Evolutionary conservation across 2,888 invertebrate genomes (phyloP), one percentile per base, ranked within the genome.

Genomic region (Zaprionus lineosus): DNA sequence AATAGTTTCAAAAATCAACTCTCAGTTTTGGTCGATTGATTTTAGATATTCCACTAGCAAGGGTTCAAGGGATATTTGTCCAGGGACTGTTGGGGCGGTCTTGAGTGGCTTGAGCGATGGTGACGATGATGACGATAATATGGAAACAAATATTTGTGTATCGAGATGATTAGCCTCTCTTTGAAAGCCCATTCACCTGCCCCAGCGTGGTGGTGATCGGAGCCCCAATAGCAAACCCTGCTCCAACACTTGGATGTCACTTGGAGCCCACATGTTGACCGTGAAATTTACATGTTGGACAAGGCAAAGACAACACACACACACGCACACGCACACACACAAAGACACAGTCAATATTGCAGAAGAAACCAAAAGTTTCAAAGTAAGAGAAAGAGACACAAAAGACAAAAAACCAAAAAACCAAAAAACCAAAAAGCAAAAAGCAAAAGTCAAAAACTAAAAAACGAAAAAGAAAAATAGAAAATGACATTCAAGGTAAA

Each of bases 201-300:
- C 52, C 50, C 44, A 39, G 14, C 7, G 21, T 16, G 39, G 46
- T 51, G 44, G 16, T 5, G 19, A 19, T 18, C 37, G 18, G n/a
- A 34, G 16, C 15, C 33, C 39, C 62, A 29, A 8, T 1, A 8
- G 19, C 9, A 31, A 39, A 34, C 26, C 26, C 40, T 9, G 16
- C 8, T 26, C 47, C n/a, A 28, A 11, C 50, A 66, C 62, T 57
- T 33, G 55, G 34, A 53, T 36, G 59, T 48, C 63, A 63, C 53
- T 48, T 62, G 63, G 36, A n/a, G 46, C 59, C 61, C 63, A 77
- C 61, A 47, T 34, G 48, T 51, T 77, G 76, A 78, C 76, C 82
- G 82, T 77, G 82, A 77, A 77, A 74, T 67, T 67, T 53, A 36
- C 31, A 41, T 52, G 62, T 56, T 43, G 52, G 37, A 56, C 57